A percentile compares a stretch with the other conserved stretches of the same genome.
These are phyloP conservation scores for Tachina grossa DNA, from an alignment of 2,888 invertebrate species.

Conservation along the genomic window DNA sequence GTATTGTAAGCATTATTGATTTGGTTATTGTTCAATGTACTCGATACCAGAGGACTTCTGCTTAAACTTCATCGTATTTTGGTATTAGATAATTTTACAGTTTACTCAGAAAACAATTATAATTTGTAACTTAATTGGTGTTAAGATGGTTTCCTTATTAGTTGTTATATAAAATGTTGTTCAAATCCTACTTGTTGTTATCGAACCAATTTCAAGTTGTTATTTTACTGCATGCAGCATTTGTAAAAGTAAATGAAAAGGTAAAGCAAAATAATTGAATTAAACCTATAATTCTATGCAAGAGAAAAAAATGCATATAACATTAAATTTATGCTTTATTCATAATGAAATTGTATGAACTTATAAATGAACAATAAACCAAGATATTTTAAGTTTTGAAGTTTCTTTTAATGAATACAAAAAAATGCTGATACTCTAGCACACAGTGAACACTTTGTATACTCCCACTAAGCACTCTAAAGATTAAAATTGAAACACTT, in stretches of 20 bases:
- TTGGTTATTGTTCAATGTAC: slow-evolving; percentile 48
- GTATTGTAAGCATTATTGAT: slow-evolving; percentile 60
- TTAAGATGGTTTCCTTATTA: slow-evolving; percentile 63
- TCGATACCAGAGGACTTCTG: slow-evolving; percentile 13
- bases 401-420: too few relatives aligned
- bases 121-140: slow-evolving; percentile 71
- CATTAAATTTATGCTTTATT: too few relatives aligned
- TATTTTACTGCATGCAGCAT: slow-evolving; percentile 5
- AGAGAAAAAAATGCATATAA: too few relatives aligned
- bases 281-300: too few relatives aligned
- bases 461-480: too few relatives aligned
- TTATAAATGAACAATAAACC: too few relatives aligned
- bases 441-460: too few relatives aligned
- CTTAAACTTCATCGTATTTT: background rate
- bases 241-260: background rate
- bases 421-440: too few relatives aligned
- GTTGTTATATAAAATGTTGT: slow-evolving; percentile 50
- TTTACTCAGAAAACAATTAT: slow-evolving; percentile 63
- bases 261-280: background rate
- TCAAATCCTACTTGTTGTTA: slow-evolving; percentile 52
- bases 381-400: too few relatives aligned
- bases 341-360: too few relatives aligned
- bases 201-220: slow-evolving; percentile 41
- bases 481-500: too few relatives aligned
- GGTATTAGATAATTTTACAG: slow-evolving; percentile 17